Conservation (phyloP, 1,140 invertebrate species). For the Saxidomus purpurata region DNA sequence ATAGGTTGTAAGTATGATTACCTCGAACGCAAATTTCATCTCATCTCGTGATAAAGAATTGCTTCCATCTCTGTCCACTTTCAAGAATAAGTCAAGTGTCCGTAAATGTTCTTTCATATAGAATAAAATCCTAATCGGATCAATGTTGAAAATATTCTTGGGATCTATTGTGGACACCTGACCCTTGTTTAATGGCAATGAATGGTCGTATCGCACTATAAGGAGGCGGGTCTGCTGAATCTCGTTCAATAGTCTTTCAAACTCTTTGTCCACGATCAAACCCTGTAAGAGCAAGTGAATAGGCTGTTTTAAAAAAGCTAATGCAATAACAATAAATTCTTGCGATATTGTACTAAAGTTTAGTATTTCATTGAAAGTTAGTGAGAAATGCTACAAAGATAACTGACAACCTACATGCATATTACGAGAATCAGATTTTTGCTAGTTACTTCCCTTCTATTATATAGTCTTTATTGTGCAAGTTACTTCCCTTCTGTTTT, state of each 20-base stretch:
- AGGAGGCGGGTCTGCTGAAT: conserved; percentile 72
- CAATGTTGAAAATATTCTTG: conserved; percentile 79
- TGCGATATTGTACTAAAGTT: too few relatives aligned
- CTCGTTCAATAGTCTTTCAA: conserved; percentile 68
- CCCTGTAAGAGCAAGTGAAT: conserved; percentile 67
- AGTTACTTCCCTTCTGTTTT: neutral
- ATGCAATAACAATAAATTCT: too few relatives aligned
- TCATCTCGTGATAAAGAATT: conserved; percentile 72
- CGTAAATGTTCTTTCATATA: conserved; percentile 81
- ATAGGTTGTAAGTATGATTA: conserved; percentile 7
- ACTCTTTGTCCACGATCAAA: conserved; percentile 79
- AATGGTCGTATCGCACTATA: conserved; percentile 71
- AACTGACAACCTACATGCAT: too few relatives aligned
- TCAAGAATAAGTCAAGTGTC: conserved; percentile 79
- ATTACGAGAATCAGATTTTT: too few relatives aligned
- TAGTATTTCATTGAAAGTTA: too few relatives aligned
- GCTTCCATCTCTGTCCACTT: conserved; percentile 75
- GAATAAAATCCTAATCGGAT: conserved; percentile 79
- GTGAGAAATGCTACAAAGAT: too few relatives aligned
- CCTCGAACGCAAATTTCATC: conserved; percentile 79
- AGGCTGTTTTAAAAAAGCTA: too few relatives aligned
- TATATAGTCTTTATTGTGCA: neutral
- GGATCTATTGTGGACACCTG: conserved; percentile 63
- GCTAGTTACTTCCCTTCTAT: too few relatives aligned
- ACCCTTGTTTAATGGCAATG: conserved; percentile 72